Evolutionary conservation across 2,888 invertebrate species (phyloP), one percentile per base, ranked within the genome.

Genomic region (Caradrina clavipalpis): DNA sequence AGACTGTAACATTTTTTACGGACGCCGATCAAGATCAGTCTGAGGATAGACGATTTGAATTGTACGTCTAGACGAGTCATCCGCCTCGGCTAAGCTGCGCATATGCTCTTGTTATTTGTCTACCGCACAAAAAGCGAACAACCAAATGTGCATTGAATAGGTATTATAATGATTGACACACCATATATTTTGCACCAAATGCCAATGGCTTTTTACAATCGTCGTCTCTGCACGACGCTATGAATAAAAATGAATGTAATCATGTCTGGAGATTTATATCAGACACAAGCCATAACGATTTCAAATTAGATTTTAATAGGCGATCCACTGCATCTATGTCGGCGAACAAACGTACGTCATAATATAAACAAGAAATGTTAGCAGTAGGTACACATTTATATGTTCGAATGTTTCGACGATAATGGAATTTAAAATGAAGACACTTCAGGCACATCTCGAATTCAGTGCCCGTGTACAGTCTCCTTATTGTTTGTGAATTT

Each of bases 11-110:
- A 81, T 88, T 91, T 91, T 92, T 91, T 89, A 87, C 82, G 78
- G 84, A 83, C 85, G 80, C 80, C 83, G 87, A 87, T 86, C 82
- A 82, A 90, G 91, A 93, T 93, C 88, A 85, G 90, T 91, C 92
- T 91, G 87, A 81, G 91, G 92, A 93, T 93, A 93, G 86, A 88
- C 86, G 76, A 87, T 90, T 88, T 72, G 93, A 92, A 92, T 91
- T 91, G 87, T 82, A 77, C 83, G 92, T 92, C 92, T 91, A 91
- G 92, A 93, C 93, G 86, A 89, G 87, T 89, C 89, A 90, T 91
- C 90, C 92, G 91, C 87, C 85, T 82, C 81, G 79, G 83, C 87
- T 89, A 85, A 88, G 86, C 84, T 81, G 81, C 86, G 87, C 88
- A 88, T 85, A 84, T 87, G 87, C 79, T 81, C 80, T 80, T 81